Evolutionary conservation across 2,888 invertebrate genomes (phyloP).

Genomic region (Drosophila dives): DNA sequence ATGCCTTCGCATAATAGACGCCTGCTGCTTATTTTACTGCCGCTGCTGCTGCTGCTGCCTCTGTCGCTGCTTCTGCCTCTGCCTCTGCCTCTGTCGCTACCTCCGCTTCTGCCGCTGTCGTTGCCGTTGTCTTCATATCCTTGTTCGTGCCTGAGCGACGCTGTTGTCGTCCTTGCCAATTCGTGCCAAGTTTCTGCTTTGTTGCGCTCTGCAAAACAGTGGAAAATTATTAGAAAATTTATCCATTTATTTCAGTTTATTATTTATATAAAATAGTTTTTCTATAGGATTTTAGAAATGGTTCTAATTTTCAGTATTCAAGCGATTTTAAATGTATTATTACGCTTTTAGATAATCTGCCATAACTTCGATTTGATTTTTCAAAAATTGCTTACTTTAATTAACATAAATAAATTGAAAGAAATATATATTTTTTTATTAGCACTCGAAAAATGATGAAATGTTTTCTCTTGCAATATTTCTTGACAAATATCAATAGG

Average conservation of each 20-base stretch:
- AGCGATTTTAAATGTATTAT: not conserved
- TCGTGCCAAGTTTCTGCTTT: conserved; percentile 77
- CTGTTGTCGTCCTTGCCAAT: conserved; percentile 70
- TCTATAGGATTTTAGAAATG: not conserved
- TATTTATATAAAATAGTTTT: not conserved
- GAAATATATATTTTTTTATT: not conserved
- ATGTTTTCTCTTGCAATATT: not conserved
- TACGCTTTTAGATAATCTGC: not conserved
- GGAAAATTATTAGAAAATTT: conserved; percentile 12
- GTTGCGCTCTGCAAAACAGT: conserved; percentile 60
- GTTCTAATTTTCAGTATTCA: not conserved
- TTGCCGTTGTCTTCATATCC: conserved; percentile 36
- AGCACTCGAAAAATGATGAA: not conserved
- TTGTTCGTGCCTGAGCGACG: conserved; percentile 39
- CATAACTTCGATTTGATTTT: not conserved
- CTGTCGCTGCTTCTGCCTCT: conserved; percentile 6
- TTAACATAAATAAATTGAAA: not conserved
- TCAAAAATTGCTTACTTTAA: not conserved
- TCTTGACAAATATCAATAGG: not conserved
- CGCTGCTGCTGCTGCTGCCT: conserved; percentile 27
- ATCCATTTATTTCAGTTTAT: not conserved
- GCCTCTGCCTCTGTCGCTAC: conserved; percentile 2
- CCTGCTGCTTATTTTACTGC: conserved; percentile 80
- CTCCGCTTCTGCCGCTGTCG: conserved; percentile 24
- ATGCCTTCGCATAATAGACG: conserved; percentile 81